Evolutionary conservation across 2,888 invertebrate species (phyloP), one percentile per base, ranked within the genome.

Genomic region (Andrena trimmerana): DNA sequence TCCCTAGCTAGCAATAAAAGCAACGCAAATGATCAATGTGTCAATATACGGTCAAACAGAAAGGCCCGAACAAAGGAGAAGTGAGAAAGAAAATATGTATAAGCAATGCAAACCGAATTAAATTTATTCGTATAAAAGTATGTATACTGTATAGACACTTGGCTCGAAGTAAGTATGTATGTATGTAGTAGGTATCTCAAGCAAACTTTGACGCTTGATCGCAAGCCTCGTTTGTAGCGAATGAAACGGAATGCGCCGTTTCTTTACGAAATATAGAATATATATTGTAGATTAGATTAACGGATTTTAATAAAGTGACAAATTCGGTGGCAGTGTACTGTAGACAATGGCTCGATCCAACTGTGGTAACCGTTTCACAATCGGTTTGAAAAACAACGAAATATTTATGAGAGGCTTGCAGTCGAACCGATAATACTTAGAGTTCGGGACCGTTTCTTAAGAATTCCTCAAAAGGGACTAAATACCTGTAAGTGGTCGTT

Each of bases 341-440:
- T 93, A 93, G 93, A 93, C 93, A 93, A 93, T 93, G 93, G 93
- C 92, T 92, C 90, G 91, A 92, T 93, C 93, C 93, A 93, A 93
- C 93, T 91, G 92, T 93, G 93, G 93, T 93, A 85, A 33, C 80
- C 70, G 67, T 83, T 71, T 67, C 67, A 62, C 82, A 76, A 83
- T 85, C 76, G 72, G 78, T 79, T 36, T 31, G 72, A 70, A 75
- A 84, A 80, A 76, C 62, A 81, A 80, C 83, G 79, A 78, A 87
- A 89, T 63, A 67, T 86, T 76, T 87, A 86, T 84, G 68, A 85
- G 89, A 89, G 86, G 89, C 89, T 89, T 89, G 88, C 89, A 83
- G 82, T 87, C 83, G 87, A 73, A 88, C 71, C 79, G 79, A 79
- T 63, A 80, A 69, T 79, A 79, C 71, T 79, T 67, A 63, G 78